A percentile compares a stretch with the other conserved stretches of the same genome.
Conservation (phyloP, 1,140 invertebrate species). For the Linepithema humile region DNA sequence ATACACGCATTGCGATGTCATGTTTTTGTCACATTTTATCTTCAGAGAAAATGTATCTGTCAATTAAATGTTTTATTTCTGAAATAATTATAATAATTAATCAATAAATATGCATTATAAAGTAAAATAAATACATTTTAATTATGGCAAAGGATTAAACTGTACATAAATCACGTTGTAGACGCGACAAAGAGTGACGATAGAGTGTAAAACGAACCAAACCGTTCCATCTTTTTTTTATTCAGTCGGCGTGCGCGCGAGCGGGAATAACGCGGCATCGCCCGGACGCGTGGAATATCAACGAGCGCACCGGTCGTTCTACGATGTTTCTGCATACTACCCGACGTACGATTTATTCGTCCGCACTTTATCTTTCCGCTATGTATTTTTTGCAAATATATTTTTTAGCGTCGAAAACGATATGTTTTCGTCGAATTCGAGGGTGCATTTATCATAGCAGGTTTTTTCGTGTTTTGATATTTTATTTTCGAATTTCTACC, state of each 20-base stretch:
- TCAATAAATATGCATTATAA: not conserved
- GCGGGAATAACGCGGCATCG: constrained; percentile 26
- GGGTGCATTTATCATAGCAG: not conserved
- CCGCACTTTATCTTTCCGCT: not conserved
- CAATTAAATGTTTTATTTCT: not conserved
- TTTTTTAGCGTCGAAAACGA: not conserved
- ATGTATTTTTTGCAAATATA: not conserved
- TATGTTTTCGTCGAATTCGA: not conserved
- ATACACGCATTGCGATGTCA: too few species aligned
- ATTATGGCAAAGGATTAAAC: not conserved
- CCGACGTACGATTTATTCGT: constrained; percentile 32
- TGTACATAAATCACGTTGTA: not conserved
- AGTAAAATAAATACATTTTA: not conserved
- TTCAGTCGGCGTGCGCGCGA: constrained; percentile 29
- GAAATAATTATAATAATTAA: not conserved
- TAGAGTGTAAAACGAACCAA: constrained; percentile 22
- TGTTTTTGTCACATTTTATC: too few species aligned
- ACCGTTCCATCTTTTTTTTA: constrained; percentile 36
- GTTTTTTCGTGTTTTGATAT: not conserved
- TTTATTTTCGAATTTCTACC: not conserved
- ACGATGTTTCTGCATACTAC: constrained; percentile 28
- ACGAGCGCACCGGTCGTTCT: constrained; percentile 19
- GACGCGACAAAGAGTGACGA: not conserved
- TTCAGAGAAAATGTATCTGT: not conserved
- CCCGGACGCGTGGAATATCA: constrained; percentile 34